phyloP scores from a whole-genome alignment of 2,797 vertebrate species.

The Paramormyrops hopkinsi region DNA sequence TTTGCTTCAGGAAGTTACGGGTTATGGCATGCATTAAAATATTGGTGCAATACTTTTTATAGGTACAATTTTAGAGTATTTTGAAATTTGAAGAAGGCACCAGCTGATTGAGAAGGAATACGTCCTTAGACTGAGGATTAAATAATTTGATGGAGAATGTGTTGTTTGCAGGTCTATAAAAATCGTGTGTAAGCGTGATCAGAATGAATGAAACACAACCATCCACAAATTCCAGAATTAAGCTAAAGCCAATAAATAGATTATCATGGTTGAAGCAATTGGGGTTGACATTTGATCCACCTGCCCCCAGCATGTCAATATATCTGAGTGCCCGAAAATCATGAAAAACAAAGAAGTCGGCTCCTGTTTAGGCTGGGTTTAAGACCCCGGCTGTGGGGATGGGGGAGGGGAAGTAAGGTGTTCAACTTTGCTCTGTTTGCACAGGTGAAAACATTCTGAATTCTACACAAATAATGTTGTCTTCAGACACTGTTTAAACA shows the following conservation, averaged over 20 bases:
- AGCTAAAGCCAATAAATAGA: background rate
- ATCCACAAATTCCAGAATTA: background rate
- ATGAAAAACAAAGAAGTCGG: background rate
- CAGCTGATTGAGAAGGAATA: background rate
- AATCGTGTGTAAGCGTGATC: background rate
- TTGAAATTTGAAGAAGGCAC: background rate
- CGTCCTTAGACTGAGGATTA: background rate
- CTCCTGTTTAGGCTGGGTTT: background rate
- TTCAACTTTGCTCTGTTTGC: background rate
- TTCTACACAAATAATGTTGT: background rate
- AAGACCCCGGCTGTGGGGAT: background rate
- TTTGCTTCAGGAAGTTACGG: background rate
- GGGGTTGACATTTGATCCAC: background rate
- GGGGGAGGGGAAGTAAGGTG: background rate
- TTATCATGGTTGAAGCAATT: background rate
- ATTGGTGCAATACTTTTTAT: background rate
- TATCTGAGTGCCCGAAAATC: background rate
- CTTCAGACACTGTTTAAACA: background rate
- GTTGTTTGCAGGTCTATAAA: background rate
- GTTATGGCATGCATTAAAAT: background rate
- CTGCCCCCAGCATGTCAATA: background rate
- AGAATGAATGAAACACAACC: background rate
- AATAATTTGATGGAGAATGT: background rate
- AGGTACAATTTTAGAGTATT: background rate
- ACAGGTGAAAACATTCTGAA: background rate